Evolutionary conservation across 1,140 invertebrate species (phyloP).

Genomic region (Drosophila guanche): DNA sequence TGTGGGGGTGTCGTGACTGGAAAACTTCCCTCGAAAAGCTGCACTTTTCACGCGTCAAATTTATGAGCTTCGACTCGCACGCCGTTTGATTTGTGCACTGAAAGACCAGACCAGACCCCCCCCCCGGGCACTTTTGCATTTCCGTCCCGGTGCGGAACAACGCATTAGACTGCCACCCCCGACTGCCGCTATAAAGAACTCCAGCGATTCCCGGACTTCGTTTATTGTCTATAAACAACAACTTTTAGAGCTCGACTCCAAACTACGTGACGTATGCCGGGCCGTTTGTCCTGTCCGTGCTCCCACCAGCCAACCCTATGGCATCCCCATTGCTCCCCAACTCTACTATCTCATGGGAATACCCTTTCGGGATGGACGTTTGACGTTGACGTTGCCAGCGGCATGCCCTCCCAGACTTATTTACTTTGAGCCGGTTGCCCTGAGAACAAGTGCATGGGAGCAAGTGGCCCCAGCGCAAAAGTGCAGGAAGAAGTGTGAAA

Average conservation of each 20-base stretch:
- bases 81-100: conserved; percentile 74
- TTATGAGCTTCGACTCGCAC: conserved; percentile 59
- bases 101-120: neutral
- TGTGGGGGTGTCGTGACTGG: conserved; percentile 43
- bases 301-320: conserved; percentile 1
- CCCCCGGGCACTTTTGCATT: conserved; percentile 34
- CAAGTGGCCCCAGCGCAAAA: conserved; percentile 25
- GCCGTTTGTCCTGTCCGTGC: conserved; percentile 51
- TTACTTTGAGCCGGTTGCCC: conserved; percentile 73
- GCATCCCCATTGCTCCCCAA: neutral
- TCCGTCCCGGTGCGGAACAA: conserved; percentile 39
- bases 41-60: conserved; percentile 77
- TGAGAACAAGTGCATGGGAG: conserved; percentile 56
- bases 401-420: conserved; percentile 54
- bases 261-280: conserved; percentile 66
- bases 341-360: conserved; percentile 26
- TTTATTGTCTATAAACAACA: conserved; percentile 82
- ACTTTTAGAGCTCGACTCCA: conserved; percentile 51
- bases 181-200: neutral
- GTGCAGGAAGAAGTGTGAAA: conserved; percentile 25
- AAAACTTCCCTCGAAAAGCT: conserved; percentile 45
- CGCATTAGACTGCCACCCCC: conserved; percentile 43
- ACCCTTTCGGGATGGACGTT: conserved; percentile 17
- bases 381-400: conserved; percentile 59
- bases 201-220: conserved; percentile 45